Percentiles rank a stretch among this genome's conserved stretches.
phyloP scores from a whole-genome alignment of 2,113 vertebrate species.

The Urocolius indicus region DNA sequence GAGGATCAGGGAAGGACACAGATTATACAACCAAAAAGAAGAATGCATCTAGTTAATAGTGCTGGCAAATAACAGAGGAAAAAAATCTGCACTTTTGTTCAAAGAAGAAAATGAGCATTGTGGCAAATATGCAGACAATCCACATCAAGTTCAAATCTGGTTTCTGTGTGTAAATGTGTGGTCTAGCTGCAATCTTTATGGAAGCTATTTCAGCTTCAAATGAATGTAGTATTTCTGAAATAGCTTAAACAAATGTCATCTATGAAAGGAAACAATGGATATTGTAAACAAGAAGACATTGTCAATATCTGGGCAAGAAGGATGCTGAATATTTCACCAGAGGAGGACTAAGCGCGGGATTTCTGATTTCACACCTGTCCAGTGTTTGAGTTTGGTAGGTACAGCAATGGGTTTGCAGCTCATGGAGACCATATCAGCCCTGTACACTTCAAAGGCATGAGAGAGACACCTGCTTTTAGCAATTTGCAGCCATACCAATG shows the following conservation, averaged over 20 bases:
- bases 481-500: constrained; percentile 9
- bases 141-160: constrained; percentile 52
- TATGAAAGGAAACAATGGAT: constrained; percentile 28
- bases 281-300: constrained; percentile 27
- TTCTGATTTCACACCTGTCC: constrained; percentile 25
- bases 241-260: constrained; percentile 30
- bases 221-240: constrained; percentile 51
- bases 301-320: not conserved
- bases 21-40: constrained; percentile 49
- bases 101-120: constrained; percentile 61
- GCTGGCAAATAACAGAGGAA: constrained; percentile 31
- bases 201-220: constrained; percentile 47
- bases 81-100: constrained; percentile 57
- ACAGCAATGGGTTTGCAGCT: not conserved
- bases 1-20: constrained; percentile 40
- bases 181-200: constrained; percentile 44
- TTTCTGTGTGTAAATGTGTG: constrained; percentile 67
- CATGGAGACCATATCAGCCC: not conserved
- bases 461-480: constrained; percentile 27
- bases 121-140: constrained; percentile 52
- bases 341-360: not conserved
- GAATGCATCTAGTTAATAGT: constrained; percentile 11
- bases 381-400: not conserved
- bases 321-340: not conserved
- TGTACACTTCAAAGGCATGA: not conserved